phyloP scores from a whole-genome alignment of 2,888 invertebrate species.

The Ormyrus nitidulus region DNA sequence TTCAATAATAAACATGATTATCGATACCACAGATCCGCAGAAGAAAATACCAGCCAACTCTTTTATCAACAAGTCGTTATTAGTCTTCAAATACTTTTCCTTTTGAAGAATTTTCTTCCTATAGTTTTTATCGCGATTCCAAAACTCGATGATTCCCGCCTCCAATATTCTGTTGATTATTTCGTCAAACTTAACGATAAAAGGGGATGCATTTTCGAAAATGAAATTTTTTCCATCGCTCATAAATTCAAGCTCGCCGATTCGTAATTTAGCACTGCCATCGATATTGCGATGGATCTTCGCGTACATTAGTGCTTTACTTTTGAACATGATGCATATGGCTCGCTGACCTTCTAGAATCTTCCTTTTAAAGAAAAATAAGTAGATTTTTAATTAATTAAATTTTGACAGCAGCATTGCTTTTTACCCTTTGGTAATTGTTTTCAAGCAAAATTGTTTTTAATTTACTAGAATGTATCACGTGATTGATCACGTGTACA shows the following conservation, averaged over 20 bases:
- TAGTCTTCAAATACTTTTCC: neutral
- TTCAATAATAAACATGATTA: constrained; percentile 2
- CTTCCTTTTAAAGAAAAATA: constrained; percentile 7
- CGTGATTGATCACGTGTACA: too few relatives aligned
- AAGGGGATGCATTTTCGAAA: constrained; percentile 37
- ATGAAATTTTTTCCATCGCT: constrained; percentile 25
- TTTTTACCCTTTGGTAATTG: neutral
- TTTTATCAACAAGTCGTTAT: constrained; percentile 9
- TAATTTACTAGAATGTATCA: neutral
- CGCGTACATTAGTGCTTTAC: constrained; percentile 30
- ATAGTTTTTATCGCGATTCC: neutral
- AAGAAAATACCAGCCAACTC: constrained; percentile 8
- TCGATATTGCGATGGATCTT: neutral
- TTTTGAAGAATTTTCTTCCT: neutral
- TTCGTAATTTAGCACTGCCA: constrained; percentile 9
- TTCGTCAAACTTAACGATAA: constrained; percentile 25
- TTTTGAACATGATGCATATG: constrained; percentile 30
- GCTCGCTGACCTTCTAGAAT: neutral
- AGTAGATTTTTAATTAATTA: neutral
- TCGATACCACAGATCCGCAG: constrained; percentile 4
- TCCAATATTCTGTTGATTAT: neutral
- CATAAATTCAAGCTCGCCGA: constrained; percentile 9
- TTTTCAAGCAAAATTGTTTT: neutral
- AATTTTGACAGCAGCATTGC: neutral
- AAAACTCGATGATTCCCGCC: neutral